Base-by-base conservation (phyloP, 2,888 invertebrate species). In the Linnaemya vulpina region DNA sequence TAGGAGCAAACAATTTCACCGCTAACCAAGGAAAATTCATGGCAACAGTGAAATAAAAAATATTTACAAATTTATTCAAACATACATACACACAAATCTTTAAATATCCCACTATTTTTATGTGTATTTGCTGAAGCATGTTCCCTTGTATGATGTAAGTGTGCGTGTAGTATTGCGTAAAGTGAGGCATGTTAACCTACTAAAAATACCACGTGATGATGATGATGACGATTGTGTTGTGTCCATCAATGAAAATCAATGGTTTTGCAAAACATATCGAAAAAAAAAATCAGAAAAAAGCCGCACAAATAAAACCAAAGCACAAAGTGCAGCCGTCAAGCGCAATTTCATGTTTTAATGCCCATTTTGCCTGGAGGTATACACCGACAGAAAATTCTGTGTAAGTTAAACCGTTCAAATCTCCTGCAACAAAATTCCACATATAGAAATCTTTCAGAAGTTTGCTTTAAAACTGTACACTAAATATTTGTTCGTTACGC, bases 221-320 rank as follows among this genome's bases (percentile, higher is more conserved):
- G 71, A 68, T 53, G 40, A 40, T 49, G n/a, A n/a, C n/a, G n/a
- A n/a, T n/a, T 38, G 46, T 55, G 75, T 46, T 63, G 55, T 81
- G 76, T 82, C 49, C 58, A 58, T 82, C 82, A 82, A 58, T 75
- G 75, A 53, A 70, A 70, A 70, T 76, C 82, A 70, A 71, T 82
- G 82, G 75, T 82, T 82, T 82, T 63, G 49, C 30, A 1, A 38
- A 60, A 67, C 51, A 60, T 51, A 30, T 38, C 9, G 30, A 53
- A 40, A 62, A 62, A 62, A 40, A 17, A 40, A 60, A 30, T 5
- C 1, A 3, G 1, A 17, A 55, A 51, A 25, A 68, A 63, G 58
- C 63, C 63, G 2, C 38, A 76, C 15, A 82, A 49, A 82, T 62
- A 63, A 68, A 70, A 70, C 75, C 70, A 55, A 15, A 38, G 53